Evolutionary conservation across 2,797 vertebrate genomes (phyloP).

Genomic region (Petrocephalus schoutedeni): DNA sequence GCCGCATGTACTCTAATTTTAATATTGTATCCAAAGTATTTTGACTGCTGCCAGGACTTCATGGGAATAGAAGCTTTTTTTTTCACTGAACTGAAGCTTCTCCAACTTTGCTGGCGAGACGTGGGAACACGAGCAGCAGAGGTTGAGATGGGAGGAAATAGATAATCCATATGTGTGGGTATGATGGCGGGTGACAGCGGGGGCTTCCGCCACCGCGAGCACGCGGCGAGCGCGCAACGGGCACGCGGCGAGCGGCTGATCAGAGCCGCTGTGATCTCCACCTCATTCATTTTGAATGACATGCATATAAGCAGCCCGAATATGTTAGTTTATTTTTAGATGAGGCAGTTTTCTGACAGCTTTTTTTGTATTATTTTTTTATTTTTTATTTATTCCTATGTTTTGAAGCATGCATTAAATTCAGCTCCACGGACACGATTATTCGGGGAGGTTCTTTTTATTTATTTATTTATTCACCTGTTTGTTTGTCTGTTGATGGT

Average conservation of each 20-base stretch:
- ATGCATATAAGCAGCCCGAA: slow-evolving; percentile 15
- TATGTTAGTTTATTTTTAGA: slow-evolving; percentile 21
- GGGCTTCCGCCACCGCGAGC: slow-evolving; percentile 7
- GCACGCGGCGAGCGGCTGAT: not conserved
- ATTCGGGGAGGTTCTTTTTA: slow-evolving; percentile 1
- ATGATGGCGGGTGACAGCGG: slow-evolving; percentile 13
- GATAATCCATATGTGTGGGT: slow-evolving; percentile 19
- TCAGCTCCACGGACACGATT: not conserved
- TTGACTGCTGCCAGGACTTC: slow-evolving; percentile 20
- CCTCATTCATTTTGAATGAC: slow-evolving; percentile 20
- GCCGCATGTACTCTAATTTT: slow-evolving; percentile 17
- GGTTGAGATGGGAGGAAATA: slow-evolving; percentile 20
- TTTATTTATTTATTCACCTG: not conserved
- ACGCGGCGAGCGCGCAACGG: not conserved
- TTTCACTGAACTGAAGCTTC: slow-evolving; percentile 5
- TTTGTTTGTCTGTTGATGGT: not conserved
- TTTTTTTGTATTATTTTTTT: slow-evolving; percentile 8
- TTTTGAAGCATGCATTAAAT: slow-evolving; percentile 6
- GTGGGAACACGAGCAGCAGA: slow-evolving; percentile 11
- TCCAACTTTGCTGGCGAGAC: slow-evolving; percentile 7
- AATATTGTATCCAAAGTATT: slow-evolving; percentile 18
- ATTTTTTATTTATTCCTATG: slow-evolving; percentile 13
- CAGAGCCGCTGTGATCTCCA: slow-evolving; percentile 13
- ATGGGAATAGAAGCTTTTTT: not conserved
- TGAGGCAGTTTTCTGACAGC: slow-evolving; percentile 7